phyloP scores from a whole-genome alignment of 2,888 invertebrate genomes.

The Strigamia crassipes region DNA sequence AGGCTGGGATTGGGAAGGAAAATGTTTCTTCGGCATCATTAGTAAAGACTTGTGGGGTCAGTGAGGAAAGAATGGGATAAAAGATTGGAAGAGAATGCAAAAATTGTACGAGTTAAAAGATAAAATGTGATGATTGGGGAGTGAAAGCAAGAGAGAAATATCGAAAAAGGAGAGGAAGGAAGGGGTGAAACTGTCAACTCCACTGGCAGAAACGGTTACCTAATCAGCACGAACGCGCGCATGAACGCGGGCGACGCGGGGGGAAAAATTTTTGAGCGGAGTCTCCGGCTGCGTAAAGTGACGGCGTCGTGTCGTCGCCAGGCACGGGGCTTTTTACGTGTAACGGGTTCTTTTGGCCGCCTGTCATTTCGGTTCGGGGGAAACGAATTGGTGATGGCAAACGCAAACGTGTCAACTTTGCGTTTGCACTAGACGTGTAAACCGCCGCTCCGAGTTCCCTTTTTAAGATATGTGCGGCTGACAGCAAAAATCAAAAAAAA shows the following conservation, averaged over 20 bases:
- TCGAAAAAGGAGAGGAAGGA: constrained; percentile 7
- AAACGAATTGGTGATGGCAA: constrained; percentile 32
- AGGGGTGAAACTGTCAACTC: constrained; percentile 25
- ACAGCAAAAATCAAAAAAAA: not conserved
- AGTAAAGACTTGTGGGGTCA: constrained; percentile 8
- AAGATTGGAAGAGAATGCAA: not conserved
- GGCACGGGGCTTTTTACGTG: constrained; percentile 11
- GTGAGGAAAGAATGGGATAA: not conserved
- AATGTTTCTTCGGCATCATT: not conserved
- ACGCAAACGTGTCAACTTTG: constrained; percentile 30
- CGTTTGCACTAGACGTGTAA: not conserved
- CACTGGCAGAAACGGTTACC: constrained; percentile 13
- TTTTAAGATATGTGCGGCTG: not conserved
- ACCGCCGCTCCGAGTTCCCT: not conserved
- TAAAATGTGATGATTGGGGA: constrained; percentile 6
- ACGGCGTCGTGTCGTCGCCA: constrained; percentile 40
- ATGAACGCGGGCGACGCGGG: constrained; percentile 24
- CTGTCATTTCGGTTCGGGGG: not conserved
- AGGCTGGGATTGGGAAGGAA: not conserved
- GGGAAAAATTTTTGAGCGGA: not conserved
- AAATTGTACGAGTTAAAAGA: constrained; percentile 14
- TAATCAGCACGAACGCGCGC: constrained; percentile 29
- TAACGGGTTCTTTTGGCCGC: constrained; percentile 29
- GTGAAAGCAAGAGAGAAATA: not conserved
- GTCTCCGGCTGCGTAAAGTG: constrained; percentile 35